A percentile compares a stretch with the other conserved stretches of the same genome.
phyloP scores from a whole-genome alignment of 2,797 vertebrate genomes.

The Margarornis squamiger region DNA sequence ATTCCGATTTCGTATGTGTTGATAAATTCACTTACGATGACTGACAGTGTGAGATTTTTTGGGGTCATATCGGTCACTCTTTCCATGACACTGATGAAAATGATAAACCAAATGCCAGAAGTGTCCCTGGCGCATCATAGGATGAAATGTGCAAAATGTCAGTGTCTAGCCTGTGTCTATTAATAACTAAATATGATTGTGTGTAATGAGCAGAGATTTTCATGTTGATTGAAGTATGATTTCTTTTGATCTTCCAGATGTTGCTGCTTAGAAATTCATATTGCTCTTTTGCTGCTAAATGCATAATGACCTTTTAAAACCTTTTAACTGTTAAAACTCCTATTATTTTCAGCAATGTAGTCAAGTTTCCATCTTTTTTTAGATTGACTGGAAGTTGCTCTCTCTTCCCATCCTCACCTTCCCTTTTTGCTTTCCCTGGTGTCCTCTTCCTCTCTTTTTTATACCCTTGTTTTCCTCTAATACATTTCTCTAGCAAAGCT shows the following conservation, averaged over 20 bases:
- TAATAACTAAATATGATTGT: conserved; percentile 84
- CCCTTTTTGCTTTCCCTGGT: background rate
- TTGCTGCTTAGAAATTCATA: conserved; percentile 78
- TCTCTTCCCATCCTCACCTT: background rate
- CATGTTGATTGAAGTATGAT: conserved; percentile 80
- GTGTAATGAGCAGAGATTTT: conserved; percentile 82
- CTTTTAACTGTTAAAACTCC: conserved; percentile 59
- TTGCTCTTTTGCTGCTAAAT: conserved; percentile 73
- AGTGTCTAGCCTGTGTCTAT: conserved; percentile 77
- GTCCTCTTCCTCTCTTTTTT: background rate
- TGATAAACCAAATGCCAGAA: conserved; percentile 86
- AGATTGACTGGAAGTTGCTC: background rate
- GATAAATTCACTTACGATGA: conserved; percentile 92
- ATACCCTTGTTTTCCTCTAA: background rate
- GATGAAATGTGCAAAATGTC: conserved; percentile 86
- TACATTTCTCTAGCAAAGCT: background rate
- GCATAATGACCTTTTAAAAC: conserved; percentile 75
- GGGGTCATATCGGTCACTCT: conserved; percentile 83
- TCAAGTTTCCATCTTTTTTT: background rate
- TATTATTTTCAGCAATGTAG: conserved; percentile 39
- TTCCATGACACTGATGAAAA: conserved; percentile 84
- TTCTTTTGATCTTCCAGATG: conserved; percentile 84
- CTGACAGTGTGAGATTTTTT: conserved; percentile 87
- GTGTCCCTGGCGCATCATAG: conserved; percentile 84
- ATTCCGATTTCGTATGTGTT: conserved; percentile 82